A percentile compares a stretch with the other conserved stretches of the same genome.
Conservation (phyloP, 1,140 invertebrate genomes). For the Mercenaria mercenaria region DNA sequence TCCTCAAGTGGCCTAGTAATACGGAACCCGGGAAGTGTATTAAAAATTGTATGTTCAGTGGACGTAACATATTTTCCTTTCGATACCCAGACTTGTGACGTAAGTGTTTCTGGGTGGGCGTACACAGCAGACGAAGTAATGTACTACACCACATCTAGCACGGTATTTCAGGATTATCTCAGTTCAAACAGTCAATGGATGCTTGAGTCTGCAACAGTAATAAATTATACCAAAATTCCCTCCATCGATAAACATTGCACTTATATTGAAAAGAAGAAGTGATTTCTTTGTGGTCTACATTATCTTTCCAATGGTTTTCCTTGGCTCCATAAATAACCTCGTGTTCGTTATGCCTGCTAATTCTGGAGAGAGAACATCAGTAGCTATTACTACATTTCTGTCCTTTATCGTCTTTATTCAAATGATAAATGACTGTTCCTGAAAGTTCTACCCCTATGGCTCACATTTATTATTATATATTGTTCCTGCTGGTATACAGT, state of each 20-base stretch:
- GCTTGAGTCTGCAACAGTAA: neutral
- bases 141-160: neutral
- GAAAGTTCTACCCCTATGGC: slow-evolving; percentile 87
- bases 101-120: neutral
- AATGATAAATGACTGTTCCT: slow-evolving; percentile 87
- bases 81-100: slow-evolving; percentile 13
- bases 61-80: slow-evolving; percentile 48
- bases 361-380: slow-evolving; percentile 88
- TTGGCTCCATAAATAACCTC: slow-evolving; percentile 87
- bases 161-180: neutral
- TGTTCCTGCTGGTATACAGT: slow-evolving; percentile 43
- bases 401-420: slow-evolving; percentile 89
- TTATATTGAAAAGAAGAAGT: slow-evolving; percentile 13
- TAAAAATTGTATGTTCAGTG: neutral
- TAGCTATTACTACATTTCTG: slow-evolving; percentile 88
- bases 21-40: neutral
- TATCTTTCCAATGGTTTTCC: slow-evolving; percentile 88
- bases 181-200: slow-evolving; percentile 47
- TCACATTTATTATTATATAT: slow-evolving; percentile 77
- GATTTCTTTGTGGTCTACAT: slow-evolving; percentile 88
- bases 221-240: neutral
- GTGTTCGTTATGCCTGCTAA: slow-evolving; percentile 88
- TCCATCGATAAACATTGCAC: neutral
- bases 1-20: neutral
- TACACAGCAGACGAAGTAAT: neutral